Evolutionary conservation across 2,888 invertebrate genomes (phyloP).

Genomic region (Tuta absoluta): DNA sequence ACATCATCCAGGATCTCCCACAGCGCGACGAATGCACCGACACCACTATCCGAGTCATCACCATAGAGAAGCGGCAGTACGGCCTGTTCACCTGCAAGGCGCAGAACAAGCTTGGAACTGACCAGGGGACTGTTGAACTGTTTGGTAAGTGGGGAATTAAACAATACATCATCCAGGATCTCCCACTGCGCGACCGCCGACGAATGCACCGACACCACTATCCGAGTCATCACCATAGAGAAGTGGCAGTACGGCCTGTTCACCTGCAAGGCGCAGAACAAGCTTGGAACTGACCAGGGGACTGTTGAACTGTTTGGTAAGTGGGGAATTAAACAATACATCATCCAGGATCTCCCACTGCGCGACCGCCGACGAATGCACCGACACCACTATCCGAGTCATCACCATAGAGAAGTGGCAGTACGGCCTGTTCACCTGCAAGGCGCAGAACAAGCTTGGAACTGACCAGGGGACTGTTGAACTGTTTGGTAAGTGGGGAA

Average conservation of each 20-base stretch:
- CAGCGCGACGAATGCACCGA: constrained; percentile 95
- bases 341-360: too few species aligned
- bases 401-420: constrained; percentile 95
- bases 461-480: constrained; percentile 88
- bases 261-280: constrained; percentile 93
- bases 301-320: constrained; percentile 91
- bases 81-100: constrained; percentile 93
- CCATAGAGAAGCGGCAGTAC: constrained; percentile 94
- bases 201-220: constrained; percentile 94
- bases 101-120: constrained; percentile 91
- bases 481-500: neutral
- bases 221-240: constrained; percentile 94
- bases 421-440: constrained; percentile 92
- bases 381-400: constrained; percentile 92
- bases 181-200: constrained; percentile 96
- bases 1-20: constrained; percentile 86
- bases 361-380: too few species aligned
- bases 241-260: constrained; percentile 94
- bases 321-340: too few species aligned
- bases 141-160: constrained; percentile 84
- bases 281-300: constrained; percentile 90
- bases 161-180: constrained; percentile 75
- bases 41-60: constrained; percentile 92
- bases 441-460: constrained; percentile 94
- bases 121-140: constrained; percentile 89